Conservation (phyloP, 1,140 invertebrate genomes). For the Heliconius hermathena region DNA sequence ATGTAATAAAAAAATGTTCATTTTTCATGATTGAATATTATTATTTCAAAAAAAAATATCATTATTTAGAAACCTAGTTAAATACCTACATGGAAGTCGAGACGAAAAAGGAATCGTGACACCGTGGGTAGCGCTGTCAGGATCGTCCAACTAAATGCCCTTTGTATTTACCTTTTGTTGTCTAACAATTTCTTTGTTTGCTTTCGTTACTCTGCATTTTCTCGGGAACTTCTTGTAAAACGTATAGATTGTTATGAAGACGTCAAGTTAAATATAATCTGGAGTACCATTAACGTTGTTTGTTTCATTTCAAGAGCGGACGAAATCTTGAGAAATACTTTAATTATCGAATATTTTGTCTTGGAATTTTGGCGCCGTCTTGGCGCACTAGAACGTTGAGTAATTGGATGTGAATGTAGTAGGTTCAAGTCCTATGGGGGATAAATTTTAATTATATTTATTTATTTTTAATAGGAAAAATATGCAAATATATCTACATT, state of each 20-base stretch:
- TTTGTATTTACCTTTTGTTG: slow-evolving; percentile 64
- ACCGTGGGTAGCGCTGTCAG: slow-evolving; percentile 41
- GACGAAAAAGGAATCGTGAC: slow-evolving; percentile 37
- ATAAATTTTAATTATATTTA: no score
- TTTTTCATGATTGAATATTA: background rate
- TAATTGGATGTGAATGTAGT: background rate
- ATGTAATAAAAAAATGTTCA: no score
- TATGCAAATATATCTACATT: no score
- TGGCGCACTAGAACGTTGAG: background rate
- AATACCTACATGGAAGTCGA: background rate
- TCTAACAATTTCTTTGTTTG: slow-evolving; percentile 66
- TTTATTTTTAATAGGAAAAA: no score
- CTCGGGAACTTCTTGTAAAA: slow-evolving; percentile 40
- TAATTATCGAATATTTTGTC: slow-evolving; percentile 11
- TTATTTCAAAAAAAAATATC: background rate
- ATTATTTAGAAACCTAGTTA: background rate
- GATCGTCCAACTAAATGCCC: slow-evolving; percentile 47
- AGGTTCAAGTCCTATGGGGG: background rate
- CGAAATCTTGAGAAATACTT: background rate
- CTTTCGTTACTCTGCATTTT: slow-evolving; percentile 55
- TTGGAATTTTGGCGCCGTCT: background rate
- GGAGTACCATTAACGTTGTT: background rate
- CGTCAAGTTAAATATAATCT: background rate
- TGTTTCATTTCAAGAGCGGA: slow-evolving; percentile 1
- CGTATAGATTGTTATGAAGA: slow-evolving; percentile 12